Base-by-base conservation (phyloP, 2,113 vertebrate genomes). In the Muntiacus muntjak region DNA sequence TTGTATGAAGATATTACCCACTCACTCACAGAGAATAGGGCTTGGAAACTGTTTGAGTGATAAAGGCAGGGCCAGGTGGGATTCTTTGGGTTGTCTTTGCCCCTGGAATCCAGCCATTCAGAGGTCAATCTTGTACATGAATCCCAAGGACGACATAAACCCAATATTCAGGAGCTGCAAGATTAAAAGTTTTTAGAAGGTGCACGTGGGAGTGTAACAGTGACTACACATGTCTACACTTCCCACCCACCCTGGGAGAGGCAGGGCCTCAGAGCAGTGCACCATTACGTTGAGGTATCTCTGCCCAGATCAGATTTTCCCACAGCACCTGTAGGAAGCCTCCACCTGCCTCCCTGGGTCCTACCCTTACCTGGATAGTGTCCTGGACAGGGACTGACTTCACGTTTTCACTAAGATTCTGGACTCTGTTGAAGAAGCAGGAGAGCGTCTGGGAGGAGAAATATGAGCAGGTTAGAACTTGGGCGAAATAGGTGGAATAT, bases 281-380 rank as follows among this genome's bases (percentile, higher is more conserved):
- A 2, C 8, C n/a, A 14, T 16, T 3, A 4, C 45, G 16, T 9
- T 40, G 50, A 58, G 40, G 40, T 1, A 12, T 36, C 30, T 64
- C 23, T 40, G 57, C 6, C 45, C 1, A 33, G 28, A 76, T 2
- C n/a, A 26, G n/a, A 25, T 30, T 62, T 33, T 25, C 16, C 6
- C 15, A 19, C 0, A 21, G 30, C 7, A 64, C 15, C 52, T 54
- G 36, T 40, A 36, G 19, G 36, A 74, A 12, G 67, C 36, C n/a
- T 40, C 5, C 36, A 74, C 67, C 21, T 74, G 67, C 14, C 62
- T 50, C 55, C 28, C 36, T 58, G 13, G 55, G 5, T 15, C 40
- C 25, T 7, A 26, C 21, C 30, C 87, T 97, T 95, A 98, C 97
- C n/a, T 36, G 64, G n/a, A 71, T 36, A 71, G 17, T 71, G n/a